phyloP scores from a whole-genome alignment of 1,140 invertebrate species.

The Rhagoletis pomonella region DNA sequence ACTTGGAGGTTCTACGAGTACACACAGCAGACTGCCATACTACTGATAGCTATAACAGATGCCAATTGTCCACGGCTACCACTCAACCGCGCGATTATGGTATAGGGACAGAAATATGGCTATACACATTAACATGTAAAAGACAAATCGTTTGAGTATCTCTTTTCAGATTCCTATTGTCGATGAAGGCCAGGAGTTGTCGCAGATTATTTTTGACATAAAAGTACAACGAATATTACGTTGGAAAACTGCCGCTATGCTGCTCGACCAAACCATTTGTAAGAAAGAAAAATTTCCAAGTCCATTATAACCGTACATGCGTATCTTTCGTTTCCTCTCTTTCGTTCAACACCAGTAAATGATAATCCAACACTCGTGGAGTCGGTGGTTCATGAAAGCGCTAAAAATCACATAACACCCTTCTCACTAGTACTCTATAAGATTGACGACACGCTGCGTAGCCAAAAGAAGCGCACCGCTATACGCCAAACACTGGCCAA shows the following conservation, averaged over 20 bases:
- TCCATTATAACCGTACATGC: too few species aligned
- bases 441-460: conserved; percentile 65
- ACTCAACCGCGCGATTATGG: conserved; percentile 66
- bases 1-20: conserved; percentile 81
- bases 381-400: conserved; percentile 67
- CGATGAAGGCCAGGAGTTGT: conserved; percentile 80
- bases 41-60: conserved; percentile 81
- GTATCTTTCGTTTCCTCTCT: background rate
- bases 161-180: conserved; percentile 77
- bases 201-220: conserved; percentile 84
- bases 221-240: conserved; percentile 78
- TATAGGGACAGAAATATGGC: background rate
- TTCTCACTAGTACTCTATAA: conserved; percentile 69
- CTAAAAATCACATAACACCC: conserved; percentile 68
- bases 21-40: conserved; percentile 78
- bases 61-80: conserved; percentile 84
- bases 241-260: conserved; percentile 82
- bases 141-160: background rate
- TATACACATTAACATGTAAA: background rate
- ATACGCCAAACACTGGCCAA: conserved; percentile 61
- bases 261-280: conserved; percentile 84
- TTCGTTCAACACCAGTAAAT: conserved; percentile 57
- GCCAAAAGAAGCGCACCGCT: conserved; percentile 63
- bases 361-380: conserved; percentile 65
- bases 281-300: background rate